These are phyloP conservation scores for Meleagris gallopavo DNA, from an alignment of 2,113 vertebrate species.

Conservation along the genomic window DNA sequence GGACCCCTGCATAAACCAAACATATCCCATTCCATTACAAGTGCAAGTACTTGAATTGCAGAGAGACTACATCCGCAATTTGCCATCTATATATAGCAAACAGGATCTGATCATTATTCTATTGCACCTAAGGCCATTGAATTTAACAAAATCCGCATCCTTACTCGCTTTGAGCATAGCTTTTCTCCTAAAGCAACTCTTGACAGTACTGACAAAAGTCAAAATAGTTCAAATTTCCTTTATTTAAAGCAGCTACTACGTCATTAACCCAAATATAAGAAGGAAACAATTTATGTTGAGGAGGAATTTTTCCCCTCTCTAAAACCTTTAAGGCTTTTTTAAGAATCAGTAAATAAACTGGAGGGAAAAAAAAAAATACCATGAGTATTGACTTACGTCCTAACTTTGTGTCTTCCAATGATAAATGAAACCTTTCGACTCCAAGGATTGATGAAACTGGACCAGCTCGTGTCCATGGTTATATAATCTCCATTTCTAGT, in stretches of 20 bases:
- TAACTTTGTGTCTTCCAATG: slow-evolving; percentile 95
- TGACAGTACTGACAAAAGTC: background rate
- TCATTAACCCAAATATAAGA: background rate
- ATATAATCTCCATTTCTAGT: slow-evolving; percentile 92
- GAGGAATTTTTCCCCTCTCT: fast-evolving
- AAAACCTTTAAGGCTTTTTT: background rate
- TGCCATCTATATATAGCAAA: background rate
- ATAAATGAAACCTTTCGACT: slow-evolving; percentile 95
- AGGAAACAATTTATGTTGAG: background rate
- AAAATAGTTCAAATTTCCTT: background rate
- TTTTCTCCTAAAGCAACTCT: background rate
- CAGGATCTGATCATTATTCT: background rate
- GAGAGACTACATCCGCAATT: background rate
- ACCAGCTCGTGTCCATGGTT: slow-evolving; percentile 96
- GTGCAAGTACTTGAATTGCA: background rate
- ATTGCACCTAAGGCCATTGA: background rate
- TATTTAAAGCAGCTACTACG: background rate
- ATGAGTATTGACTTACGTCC: slow-evolving; percentile 84
- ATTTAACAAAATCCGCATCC: background rate
- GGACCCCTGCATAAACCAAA: slow-evolving; percentile 83
- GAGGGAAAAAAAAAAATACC: background rate
- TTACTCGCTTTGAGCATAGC: background rate
- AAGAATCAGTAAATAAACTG: background rate
- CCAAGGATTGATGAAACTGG: slow-evolving; percentile 97
- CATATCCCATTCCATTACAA: background rate